These are phyloP conservation scores for Campylomormyrus numenius DNA, from an alignment of 2,113 vertebrate species.

Conservation along the genomic window DNA sequence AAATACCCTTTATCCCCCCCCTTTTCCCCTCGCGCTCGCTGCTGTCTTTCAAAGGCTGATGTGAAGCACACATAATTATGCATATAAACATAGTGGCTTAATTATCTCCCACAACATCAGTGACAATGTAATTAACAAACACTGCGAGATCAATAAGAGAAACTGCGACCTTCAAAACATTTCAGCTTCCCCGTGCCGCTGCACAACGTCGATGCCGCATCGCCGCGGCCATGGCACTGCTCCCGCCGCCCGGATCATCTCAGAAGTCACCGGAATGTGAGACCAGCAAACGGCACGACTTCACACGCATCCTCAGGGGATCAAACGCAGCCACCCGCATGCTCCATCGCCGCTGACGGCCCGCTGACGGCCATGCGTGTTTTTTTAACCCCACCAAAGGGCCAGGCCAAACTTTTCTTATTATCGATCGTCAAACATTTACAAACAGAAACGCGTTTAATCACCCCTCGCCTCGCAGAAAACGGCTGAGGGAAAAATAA, in stretches of 20 bases:
- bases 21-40: constrained; percentile 39
- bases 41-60: constrained; percentile 85
- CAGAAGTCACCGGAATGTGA: constrained; percentile 48
- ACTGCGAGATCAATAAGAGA: constrained; percentile 99
- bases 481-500: neutral
- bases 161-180: constrained; percentile 98
- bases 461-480: too few relatives aligned
- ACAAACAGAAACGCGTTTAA: neutral
- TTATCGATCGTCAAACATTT: neutral
- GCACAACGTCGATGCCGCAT: constrained; percentile 60
- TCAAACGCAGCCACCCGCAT: constrained; percentile 43
- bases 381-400: neutral
- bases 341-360: constrained; percentile 50
- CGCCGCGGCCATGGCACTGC: constrained; percentile 55
- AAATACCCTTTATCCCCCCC: constrained; percentile 50
- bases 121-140: constrained; percentile 99
- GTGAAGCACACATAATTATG: constrained; percentile 97
- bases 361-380: constrained; percentile 48
- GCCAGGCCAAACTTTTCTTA: neutral
- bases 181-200: constrained; percentile 65
- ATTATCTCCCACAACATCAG: constrained; percentile 99
- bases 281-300: constrained; percentile 44
- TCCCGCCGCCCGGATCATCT: constrained; percentile 52
- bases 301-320: constrained; percentile 34
- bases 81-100: constrained; percentile 99